Base-by-base conservation (phyloP, 2,797 vertebrate genomes). In the Hippopotamyrus pictus region DNA sequence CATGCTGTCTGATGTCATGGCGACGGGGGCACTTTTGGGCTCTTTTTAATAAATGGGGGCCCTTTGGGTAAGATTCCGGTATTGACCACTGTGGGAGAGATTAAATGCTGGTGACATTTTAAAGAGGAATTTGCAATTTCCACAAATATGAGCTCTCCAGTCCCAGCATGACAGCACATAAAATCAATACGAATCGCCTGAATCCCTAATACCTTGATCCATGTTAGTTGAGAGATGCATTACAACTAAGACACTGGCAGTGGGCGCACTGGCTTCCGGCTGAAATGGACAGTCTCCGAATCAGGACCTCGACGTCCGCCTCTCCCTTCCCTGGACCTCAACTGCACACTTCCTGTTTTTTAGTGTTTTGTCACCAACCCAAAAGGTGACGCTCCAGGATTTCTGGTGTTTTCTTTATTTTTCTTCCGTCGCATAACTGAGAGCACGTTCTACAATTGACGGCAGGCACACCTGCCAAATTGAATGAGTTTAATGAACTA, bases 101-200 rank as follows among this genome's bases (percentile, higher is more conserved):
- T 99, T 98, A 99, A 98, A 97, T 91, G 95, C 95, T 94, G 93
- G 96, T 99, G 98, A 99, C 98, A 99, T 99, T 99, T 99, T 97
- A 95, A 96, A 97, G 96, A 96, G 96, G 97, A 98, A 98, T 99
- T 98, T 97, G 98, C 97, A 98, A 98, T 97, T 97, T 96, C 97
- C 97, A 97, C 97, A 98, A 98, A 99, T 98, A 98, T 97, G 96
- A 98, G 96, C 90, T 93, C 97, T 97, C 96, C 95, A 93, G 96
- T 96, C 93, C 93, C 94, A 94, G 97, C 96, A 97, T 96, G 96
- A 97, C 96, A 95, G 97, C 97, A 98, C 97, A 97, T 95, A 98
- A 98, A 97, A 99, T 99, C 98, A 99, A 99, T 99, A 99, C 97
- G 98, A 99, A 99, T 99, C 99, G 98, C 98, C 96, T 96, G 95